phyloP scores from a whole-genome alignment of 2,113 vertebrate species.

The Chiloscyllium plagiosum region DNA sequence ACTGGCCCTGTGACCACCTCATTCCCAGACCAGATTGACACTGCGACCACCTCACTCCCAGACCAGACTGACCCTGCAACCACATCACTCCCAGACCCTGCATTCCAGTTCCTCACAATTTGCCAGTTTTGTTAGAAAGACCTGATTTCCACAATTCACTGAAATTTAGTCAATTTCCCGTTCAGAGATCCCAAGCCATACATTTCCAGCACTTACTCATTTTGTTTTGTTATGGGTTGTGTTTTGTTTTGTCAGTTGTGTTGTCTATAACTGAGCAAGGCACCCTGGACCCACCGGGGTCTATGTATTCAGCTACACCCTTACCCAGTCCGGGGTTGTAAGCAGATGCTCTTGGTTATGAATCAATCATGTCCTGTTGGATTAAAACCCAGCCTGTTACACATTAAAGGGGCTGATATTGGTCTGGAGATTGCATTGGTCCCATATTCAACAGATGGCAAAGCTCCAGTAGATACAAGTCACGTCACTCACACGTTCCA shows the following conservation, averaged over 20 bases:
- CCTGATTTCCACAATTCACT: no score
- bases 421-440: neutral
- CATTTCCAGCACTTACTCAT: neutral
- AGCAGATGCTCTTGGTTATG: neutral
- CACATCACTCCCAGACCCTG: no score
- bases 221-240: neutral
- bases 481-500: neutral
- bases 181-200: neutral
- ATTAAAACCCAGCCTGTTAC: neutral
- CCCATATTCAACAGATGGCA: neutral
- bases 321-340: neutral
- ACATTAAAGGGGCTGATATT: neutral
- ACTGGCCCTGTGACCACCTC: no score
- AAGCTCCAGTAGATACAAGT: neutral
- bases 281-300: neutral
- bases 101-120: no score
- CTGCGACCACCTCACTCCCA: no score
- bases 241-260: neutral
- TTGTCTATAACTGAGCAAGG: no score
- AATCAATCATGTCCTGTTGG: neutral
- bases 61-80: no score
- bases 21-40: no score
- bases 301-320: neutral
- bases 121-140: neutral
- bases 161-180: neutral